Evolutionary conservation across 2,113 vertebrate species (phyloP), one percentile per base, ranked within the genome.

Genomic region (Bathybates hornii): DNA sequence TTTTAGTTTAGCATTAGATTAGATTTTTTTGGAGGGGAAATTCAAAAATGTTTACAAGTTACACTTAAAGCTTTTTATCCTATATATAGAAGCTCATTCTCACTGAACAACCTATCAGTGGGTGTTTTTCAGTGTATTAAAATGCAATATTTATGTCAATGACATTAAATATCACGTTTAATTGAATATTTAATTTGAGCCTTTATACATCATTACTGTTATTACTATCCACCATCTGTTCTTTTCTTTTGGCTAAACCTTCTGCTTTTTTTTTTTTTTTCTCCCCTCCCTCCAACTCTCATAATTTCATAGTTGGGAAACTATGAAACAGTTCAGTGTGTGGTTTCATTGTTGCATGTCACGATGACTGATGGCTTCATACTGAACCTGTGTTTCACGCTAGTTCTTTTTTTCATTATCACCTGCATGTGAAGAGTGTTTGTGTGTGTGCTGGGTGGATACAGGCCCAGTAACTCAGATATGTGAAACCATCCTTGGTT

Each of bases 311-410:
- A 83, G 89, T 89, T 90, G 88, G 91, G 84, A 86, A 92, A 91
- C 87, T 90, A 90, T 93, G 89, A 89, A 89, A 89, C 90, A 91
- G 85, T 92, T 89, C 71, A 94, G 91, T 89, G 53, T 91, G 86
- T 89, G 88, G 87, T 93, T 95, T 95, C 90, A 89, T 90, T 93
- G 92, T 96, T 96, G 95, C 95, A 95, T 93, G 83, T 96, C 97
- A 95, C 94, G 92, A 92, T 96, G 95, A 95, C 90, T 96, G 96
- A 97, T 97, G 97, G 97, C 97, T 96, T 91, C 85, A 94, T 96
- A 93, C 93, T 95, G 93, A 93, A 94, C 93, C 92, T 96, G 94
- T 95, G 96, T 96, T 97, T 97, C 95, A 92, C 95, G 92, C 86
- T 14, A 57, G 95, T 96, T 94, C 95, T 95, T 91, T 96, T 96